These are phyloP conservation scores for Leguminivora glycinivorella DNA, from an alignment of 1,140 invertebrate species.

Conservation along the genomic window DNA sequence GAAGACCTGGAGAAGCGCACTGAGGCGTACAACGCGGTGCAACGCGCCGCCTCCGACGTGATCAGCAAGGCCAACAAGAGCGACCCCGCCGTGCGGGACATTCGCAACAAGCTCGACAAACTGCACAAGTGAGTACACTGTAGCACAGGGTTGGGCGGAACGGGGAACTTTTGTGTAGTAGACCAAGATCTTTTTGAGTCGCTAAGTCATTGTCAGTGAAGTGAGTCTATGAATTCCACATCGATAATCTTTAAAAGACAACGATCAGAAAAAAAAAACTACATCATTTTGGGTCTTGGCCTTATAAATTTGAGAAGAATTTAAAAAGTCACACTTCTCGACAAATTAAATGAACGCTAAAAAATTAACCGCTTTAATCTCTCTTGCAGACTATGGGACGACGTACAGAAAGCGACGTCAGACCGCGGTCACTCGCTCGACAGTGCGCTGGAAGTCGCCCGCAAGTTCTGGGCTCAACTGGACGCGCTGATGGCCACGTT, in stretches of 20 bases:
- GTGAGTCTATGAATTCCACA: too few relatives aligned
- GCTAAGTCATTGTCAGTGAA: too few relatives aligned
- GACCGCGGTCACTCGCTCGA: conserved; percentile 91
- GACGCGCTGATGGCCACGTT: conserved; percentile 92
- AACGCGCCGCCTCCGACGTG: conserved; percentile 94
- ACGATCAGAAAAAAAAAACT: too few relatives aligned
- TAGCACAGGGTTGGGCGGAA: too few relatives aligned
- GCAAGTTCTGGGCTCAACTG: conserved; percentile 97
- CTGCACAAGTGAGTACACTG: conserved; percentile 86
- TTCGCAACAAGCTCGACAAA: conserved; percentile 95
- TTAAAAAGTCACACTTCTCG: too few relatives aligned
- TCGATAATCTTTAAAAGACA: too few relatives aligned
- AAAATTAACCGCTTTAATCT: too few relatives aligned
- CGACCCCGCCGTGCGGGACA: conserved; percentile 96
- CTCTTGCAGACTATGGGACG: conserved; percentile 90
- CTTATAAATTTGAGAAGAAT: background rate
- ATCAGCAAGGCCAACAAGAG: conserved; percentile 95
- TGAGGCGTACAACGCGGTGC: conserved; percentile 95
- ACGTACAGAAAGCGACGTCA: conserved; percentile 92
- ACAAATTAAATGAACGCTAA: background rate
- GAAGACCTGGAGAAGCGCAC: conserved; percentile 95
- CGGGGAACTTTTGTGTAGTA: too few relatives aligned
- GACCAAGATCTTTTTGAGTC: too few relatives aligned
- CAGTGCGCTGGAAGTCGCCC: conserved; percentile 92
- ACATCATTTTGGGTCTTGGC: too few relatives aligned